Base-by-base conservation (phyloP, 2,797 vertebrate genomes). In the Sphaeramia orbicularis region DNA sequence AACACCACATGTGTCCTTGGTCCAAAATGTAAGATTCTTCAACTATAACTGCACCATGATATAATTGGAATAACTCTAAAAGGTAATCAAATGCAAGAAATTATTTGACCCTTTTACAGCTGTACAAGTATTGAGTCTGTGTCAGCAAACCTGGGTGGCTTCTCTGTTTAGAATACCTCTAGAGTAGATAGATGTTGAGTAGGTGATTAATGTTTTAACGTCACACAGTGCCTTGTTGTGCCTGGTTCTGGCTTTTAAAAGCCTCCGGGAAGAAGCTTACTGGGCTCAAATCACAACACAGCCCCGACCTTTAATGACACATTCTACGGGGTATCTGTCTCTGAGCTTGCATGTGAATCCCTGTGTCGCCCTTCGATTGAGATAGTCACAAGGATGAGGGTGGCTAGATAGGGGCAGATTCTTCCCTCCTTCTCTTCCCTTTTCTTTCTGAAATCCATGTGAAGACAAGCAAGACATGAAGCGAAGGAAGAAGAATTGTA, bases 341-440 rank as follows among this genome's bases (percentile, higher is more conserved):
- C 38, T 41, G 56, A 73, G 81, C 87, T 87, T 50, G 87, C 89
- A 89, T 84, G 84, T 67, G 79, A 84, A 82, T 86, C 85, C 64
- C 64, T 35, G 49, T 24, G 35, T 80, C 62, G 65, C 78, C 80
- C 75, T 69, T 74, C 38, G 54, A 64, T 49, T 65, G 70, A 85
- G 89, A 93, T 88, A 85, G 71, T 69, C 64, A 32, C 76, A 67
- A 78, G 51, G 65, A 92, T 91, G 90, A 85, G 91, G 92, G 92
- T 12, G 45, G 74, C 65, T 73, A 88, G 80, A 93, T 93, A 89
- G 78, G 93, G 92, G 92, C 69, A 57, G 80, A 85, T 86, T 92
- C 76, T 91, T 89, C 58, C 44, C 59, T 53, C 2, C 0, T 21
- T 71, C 59, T 74, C 37, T 50, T 52, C 43, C 4, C 42, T 76